Evolutionary conservation across 2,797 vertebrate genomes (phyloP).

Genomic region (Poeciliopsis turneri): DNA sequence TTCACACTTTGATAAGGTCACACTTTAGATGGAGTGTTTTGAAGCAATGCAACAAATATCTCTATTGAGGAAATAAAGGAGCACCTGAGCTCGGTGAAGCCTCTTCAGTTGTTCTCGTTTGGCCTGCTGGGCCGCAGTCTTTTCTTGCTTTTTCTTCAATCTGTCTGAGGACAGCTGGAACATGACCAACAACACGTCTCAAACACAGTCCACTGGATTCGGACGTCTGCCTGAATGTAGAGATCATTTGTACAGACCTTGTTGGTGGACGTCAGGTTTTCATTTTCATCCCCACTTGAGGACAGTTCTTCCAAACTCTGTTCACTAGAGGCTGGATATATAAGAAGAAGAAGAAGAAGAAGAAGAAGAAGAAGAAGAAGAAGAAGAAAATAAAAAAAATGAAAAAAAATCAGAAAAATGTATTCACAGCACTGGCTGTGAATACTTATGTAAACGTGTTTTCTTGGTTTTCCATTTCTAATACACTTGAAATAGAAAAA

Average conservation of each 20-base stretch:
- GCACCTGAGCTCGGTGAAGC: constrained; percentile 93
- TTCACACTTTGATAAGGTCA: neutral
- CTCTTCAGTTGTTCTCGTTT: constrained; percentile 91
- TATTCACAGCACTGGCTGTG: too few relatives aligned
- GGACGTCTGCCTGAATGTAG: rapidly evolving
- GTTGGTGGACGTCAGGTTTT: constrained; percentile 51
- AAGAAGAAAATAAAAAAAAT: neutral
- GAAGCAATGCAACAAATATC: constrained; percentile 1
- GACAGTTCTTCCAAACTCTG: constrained; percentile 68
- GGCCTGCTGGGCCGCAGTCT: constrained; percentile 80
- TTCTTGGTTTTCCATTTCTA: too few relatives aligned
- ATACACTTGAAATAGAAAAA: too few relatives aligned
- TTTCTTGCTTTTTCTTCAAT: constrained; percentile 82
- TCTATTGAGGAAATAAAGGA: neutral
- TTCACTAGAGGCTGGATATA: constrained; percentile 64
- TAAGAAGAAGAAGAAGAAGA: neutral
- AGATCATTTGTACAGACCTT: constrained; percentile 69
- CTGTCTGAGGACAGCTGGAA: constrained; percentile 72
- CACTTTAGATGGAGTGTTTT: neutral
- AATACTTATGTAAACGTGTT: too few relatives aligned
- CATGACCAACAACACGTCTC: constrained; percentile 16
- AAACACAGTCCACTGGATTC: neutral
- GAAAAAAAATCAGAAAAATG: neutral
- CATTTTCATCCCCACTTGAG: constrained; percentile 82
- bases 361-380: too few relatives aligned